Conservation (phyloP, 2,888 invertebrate species). For the Homarus gammarus region DNA sequence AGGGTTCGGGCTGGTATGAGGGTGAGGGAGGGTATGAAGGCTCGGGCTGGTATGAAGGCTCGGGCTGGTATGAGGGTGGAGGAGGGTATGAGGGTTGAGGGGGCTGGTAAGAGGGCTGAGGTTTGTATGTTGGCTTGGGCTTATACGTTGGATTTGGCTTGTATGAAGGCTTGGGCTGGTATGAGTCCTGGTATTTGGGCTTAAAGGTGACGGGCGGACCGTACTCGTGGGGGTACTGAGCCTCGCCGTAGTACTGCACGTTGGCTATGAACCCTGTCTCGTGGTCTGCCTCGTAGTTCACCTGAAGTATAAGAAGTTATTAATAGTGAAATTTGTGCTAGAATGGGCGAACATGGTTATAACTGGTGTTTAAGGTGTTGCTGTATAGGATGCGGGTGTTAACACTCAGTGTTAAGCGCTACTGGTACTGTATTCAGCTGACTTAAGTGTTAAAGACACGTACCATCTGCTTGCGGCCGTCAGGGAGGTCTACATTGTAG, state of each 20-base stretch:
- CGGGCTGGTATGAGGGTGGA: conserved; percentile 2
- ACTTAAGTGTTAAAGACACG: background rate
- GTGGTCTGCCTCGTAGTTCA: conserved; percentile 69
- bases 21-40: too few relatives aligned
- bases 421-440: too few relatives aligned
- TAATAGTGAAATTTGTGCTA: background rate
- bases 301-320: conserved; percentile 37
- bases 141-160: background rate
- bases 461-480: conserved; percentile 87
- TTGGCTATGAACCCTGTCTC: conserved; percentile 60
- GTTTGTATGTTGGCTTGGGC: background rate
- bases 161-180: background rate
- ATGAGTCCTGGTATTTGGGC: background rate
- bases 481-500: conserved; percentile 85
- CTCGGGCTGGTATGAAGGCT: too few relatives aligned
- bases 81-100: conserved; percentile 30
- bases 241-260: conserved; percentile 66
- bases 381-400: too few relatives aligned
- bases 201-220: conserved; percentile 38
- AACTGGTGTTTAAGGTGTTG: too few relatives aligned
- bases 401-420: too few relatives aligned
- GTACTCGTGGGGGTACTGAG: conserved; percentile 59
- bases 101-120: background rate
- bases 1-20: too few relatives aligned
- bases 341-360: too few relatives aligned